Conservation (phyloP, 2,888 invertebrate species). For the Polydrusus pterygomalis region DNA sequence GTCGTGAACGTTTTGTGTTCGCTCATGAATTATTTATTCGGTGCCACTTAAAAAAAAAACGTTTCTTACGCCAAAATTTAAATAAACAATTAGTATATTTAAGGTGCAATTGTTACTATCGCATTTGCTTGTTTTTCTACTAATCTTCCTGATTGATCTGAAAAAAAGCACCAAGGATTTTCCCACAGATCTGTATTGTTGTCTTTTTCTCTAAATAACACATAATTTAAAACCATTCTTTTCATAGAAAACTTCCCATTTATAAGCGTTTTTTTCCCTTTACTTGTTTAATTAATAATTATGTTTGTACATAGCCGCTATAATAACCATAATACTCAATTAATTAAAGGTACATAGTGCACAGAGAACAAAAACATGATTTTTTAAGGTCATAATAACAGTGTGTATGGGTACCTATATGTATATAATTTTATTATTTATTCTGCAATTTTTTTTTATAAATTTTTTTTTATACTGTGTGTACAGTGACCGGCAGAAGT, state of each 20-base stretch:
- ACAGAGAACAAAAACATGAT: background rate
- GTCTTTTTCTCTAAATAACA: background rate
- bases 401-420: background rate
- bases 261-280: background rate
- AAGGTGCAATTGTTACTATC: background rate
- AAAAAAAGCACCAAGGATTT: slow-evolving; percentile 22
- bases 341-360: slow-evolving; percentile 13
- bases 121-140: background rate
- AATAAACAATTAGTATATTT: background rate
- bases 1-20: too few relatives aligned
- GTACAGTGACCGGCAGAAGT: too few relatives aligned
- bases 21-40: too few relatives aligned
- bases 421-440: slow-evolving; percentile 2
- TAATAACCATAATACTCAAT: background rate
- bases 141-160: slow-evolving; percentile 16
- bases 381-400: background rate
- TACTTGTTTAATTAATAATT: background rate
- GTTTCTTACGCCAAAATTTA: too few relatives aligned
- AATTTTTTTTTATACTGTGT: too few relatives aligned
- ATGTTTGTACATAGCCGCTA: background rate
- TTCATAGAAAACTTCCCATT: slow-evolving; percentile 14
- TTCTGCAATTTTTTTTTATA: background rate
- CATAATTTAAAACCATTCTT: slow-evolving; percentile 8
- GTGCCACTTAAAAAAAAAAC: too few relatives aligned
- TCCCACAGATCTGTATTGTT: slow-evolving; percentile 20